A percentile compares a stretch with the other conserved stretches of the same genome.
phyloP scores from a whole-genome alignment of 2,113 vertebrate genomes.

The Brevimyrus niger region DNA sequence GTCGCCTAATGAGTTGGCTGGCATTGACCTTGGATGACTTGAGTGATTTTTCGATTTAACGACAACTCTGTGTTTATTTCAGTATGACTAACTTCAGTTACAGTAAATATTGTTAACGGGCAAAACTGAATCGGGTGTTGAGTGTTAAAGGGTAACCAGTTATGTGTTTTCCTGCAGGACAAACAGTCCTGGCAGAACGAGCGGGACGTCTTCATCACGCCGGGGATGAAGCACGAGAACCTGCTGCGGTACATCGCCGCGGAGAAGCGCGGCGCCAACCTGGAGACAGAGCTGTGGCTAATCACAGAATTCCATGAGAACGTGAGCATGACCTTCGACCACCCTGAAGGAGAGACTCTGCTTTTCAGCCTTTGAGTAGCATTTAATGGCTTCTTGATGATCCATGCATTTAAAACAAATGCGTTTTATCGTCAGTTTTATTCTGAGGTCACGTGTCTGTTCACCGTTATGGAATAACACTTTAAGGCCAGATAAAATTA shows the following conservation, averaged over 20 bases:
- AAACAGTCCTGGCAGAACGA: conserved; percentile 91
- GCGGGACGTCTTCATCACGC: conserved; percentile 76
- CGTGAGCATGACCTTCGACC: conserved; percentile 52
- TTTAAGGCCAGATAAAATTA: not conserved
- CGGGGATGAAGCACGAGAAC: conserved; percentile 91
- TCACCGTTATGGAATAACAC: not conserved
- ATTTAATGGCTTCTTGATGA: not conserved
- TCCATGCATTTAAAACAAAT: not conserved
- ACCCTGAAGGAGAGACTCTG: not conserved
- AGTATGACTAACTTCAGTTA: not conserved
- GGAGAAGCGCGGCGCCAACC: conserved; percentile 77
- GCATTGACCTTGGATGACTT: not conserved
- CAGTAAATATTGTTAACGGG: not conserved
- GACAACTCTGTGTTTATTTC: not conserved
- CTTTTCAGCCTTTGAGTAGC: not conserved
- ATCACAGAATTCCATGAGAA: conserved; percentile 88
- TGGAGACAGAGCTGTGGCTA: conserved; percentile 90
- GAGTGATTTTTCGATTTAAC: not conserved
- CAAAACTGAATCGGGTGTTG: not conserved
- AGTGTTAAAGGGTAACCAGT: not conserved
- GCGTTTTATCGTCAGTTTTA: not conserved
- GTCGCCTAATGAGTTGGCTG: not conserved
- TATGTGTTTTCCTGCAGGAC: conserved; percentile 56
- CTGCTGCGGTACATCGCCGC: conserved; percentile 80
- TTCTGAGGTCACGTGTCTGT: not conserved